Conservation (phyloP, 2,113 vertebrate genomes). For the Ochotona curzoniae region DNA sequence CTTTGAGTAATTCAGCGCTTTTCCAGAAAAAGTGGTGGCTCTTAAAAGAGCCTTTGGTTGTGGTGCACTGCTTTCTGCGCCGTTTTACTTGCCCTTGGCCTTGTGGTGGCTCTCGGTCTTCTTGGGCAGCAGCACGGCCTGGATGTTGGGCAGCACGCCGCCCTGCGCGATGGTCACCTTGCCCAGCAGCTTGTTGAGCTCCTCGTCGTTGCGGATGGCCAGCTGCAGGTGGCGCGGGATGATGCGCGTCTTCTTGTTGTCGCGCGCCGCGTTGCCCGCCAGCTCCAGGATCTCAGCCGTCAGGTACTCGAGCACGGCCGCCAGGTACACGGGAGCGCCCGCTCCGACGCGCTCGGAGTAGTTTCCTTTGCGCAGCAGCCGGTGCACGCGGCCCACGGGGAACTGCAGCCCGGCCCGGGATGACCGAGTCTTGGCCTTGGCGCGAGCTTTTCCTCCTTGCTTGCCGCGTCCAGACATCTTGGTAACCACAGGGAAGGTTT, state of each 20-base stretch:
- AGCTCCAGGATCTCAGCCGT: slow-evolving; percentile 65
- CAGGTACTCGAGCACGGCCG: slow-evolving; percentile 60
- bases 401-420: slow-evolving; percentile 27
- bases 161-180: slow-evolving; percentile 66
- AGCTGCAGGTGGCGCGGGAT: slow-evolving; percentile 73
- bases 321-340: slow-evolving; percentile 35
- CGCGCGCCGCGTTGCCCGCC: slow-evolving; percentile 63
- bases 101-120: slow-evolving; percentile 76
- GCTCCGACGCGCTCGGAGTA: background rate
- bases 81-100: slow-evolving; percentile 62
- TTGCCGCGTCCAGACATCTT: slow-evolving; percentile 64
- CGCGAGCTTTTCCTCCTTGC: slow-evolving; percentile 60
- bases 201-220: slow-evolving; percentile 74
- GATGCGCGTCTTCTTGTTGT: slow-evolving; percentile 67
- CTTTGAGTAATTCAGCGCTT: too few relatives aligned
- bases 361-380: slow-evolving; percentile 40
- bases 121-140: slow-evolving; percentile 70
- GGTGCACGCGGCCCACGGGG: background rate
- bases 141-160: slow-evolving; percentile 71
- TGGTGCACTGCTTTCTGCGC: fast-evolving
- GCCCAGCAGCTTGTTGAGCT: slow-evolving; percentile 71
- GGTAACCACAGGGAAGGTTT: too few relatives aligned
- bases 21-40: too few relatives aligned
- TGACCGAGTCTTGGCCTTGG: slow-evolving; percentile 55
- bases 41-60: slow-evolving; percentile 66